Conservation (phyloP, 2,113 vertebrate genomes). For the Pelusios castaneus region DNA sequence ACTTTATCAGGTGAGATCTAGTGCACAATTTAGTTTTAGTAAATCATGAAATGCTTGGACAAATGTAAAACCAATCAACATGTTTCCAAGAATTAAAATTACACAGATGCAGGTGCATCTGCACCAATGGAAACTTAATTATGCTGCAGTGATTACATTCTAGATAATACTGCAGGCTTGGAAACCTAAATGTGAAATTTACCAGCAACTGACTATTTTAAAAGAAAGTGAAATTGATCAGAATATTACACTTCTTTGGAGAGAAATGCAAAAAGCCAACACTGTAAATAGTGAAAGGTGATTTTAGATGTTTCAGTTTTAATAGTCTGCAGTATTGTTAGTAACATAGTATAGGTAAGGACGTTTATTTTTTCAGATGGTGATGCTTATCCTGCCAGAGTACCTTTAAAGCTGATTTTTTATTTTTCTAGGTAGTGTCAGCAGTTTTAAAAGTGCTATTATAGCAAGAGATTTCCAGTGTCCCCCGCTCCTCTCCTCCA, state of each 20-base stretch:
- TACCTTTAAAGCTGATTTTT: background rate
- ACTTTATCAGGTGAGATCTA: background rate
- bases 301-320: background rate
- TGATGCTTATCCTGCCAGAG: background rate
- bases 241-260: background rate
- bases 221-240: background rate
- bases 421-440: background rate
- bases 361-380: background rate
- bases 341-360: background rate
- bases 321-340: background rate
- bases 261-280: background rate
- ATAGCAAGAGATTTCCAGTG: no score
- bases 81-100: background rate
- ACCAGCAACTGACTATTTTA: background rate
- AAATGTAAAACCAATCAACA: background rate
- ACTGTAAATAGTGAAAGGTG: rapidly evolving
- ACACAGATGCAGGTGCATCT: background rate
- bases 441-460: background rate
- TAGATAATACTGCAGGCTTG: background rate
- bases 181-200: background rate
- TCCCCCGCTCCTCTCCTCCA: rapidly evolving
- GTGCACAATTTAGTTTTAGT: background rate
- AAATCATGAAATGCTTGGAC: background rate
- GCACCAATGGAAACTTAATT: background rate
- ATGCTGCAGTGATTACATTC: background rate